Evolutionary conservation across 2,113 vertebrate genomes (phyloP).

Genomic region (Gallinago jamesoni): DNA sequence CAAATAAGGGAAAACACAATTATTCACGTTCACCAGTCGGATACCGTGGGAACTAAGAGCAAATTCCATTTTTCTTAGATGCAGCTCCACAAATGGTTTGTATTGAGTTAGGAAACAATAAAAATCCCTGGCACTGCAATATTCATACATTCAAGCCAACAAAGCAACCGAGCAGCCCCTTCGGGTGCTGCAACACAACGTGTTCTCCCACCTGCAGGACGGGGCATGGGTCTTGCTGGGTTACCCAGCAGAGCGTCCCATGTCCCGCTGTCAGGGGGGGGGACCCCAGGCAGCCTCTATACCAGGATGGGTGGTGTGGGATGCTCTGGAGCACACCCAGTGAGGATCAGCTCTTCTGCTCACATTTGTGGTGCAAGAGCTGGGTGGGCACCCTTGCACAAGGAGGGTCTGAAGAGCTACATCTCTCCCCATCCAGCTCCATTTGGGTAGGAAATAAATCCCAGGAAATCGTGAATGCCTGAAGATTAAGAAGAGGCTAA

Average conservation of each 20-base stretch:
- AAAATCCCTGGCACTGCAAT: not conserved
- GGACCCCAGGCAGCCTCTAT: slow-evolving; percentile 69
- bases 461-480: not conserved
- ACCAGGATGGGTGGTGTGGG: slow-evolving; percentile 55
- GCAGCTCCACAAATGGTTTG: not conserved
- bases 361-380: rapidly evolving
- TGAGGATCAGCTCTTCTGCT: not conserved
- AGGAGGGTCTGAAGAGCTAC: not conserved
- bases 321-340: not conserved
- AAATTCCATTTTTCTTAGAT: not conserved
- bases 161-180: not conserved
- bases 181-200: rapidly evolving
- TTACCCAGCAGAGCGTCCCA: rapidly evolving
- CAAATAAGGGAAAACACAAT: slow-evolving; percentile 33
- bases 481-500: not conserved
- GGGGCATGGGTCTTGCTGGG: rapidly evolving
- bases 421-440: rapidly evolving
- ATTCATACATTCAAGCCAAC: not conserved
- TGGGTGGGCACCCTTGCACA: not conserved
- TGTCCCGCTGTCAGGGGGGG: rapidly evolving
- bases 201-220: rapidly evolving
- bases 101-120: not conserved
- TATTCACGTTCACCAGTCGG: not conserved
- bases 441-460: not conserved
- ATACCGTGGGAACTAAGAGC: not conserved